Conservation (phyloP, 30 jellyfish, hydroid and myxozoan species). For the Phacellophora camtschatica region DNA sequence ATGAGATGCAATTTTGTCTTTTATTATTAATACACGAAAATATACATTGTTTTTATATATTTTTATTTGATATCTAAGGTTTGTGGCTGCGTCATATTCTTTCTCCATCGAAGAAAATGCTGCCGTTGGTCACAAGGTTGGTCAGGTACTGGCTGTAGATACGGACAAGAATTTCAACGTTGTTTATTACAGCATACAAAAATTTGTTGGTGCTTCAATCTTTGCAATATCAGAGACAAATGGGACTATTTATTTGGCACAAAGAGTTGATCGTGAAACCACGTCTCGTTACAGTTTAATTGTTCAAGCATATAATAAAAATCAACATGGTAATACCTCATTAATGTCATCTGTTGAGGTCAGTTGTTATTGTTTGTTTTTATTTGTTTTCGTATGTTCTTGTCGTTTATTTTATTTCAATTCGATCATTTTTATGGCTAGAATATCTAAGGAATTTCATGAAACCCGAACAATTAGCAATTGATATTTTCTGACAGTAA, state of each 20-base stretch:
- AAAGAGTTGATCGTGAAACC: slow-evolving; percentile 49
- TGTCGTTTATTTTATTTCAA: too few relatives aligned
- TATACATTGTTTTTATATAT: not conserved
- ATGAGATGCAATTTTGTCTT: too few relatives aligned
- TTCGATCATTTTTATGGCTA: too few relatives aligned
- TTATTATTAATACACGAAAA: too few relatives aligned
- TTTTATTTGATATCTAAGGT: not conserved
- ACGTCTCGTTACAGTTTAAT: slow-evolving; percentile 6
- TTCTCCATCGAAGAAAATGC: slow-evolving; percentile 51
- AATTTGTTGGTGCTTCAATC: not conserved
- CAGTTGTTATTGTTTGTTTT: too few relatives aligned
- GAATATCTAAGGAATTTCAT: too few relatives aligned
- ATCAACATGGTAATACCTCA: slow-evolving; percentile 49
- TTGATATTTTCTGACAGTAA: too few relatives aligned
- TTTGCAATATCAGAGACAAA: slow-evolving; percentile 8
- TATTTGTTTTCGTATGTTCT: too few relatives aligned
- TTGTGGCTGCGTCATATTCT: slow-evolving; percentile 41
- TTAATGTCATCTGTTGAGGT: slow-evolving; percentile 48
- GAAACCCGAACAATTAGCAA: too few relatives aligned
- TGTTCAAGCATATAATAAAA: slow-evolving; percentile 58
- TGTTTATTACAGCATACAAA: slow-evolving; percentile 12
- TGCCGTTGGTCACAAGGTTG: slow-evolving; percentile 42
- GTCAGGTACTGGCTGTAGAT: slow-evolving; percentile 55
- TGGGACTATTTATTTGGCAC: slow-evolving; percentile 17
- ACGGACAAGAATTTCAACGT: slow-evolving; percentile 29